These are phyloP conservation scores for Pungitius pungitius DNA, from an alignment of 2,113 vertebrate genomes.

Conservation along the genomic window DNA sequence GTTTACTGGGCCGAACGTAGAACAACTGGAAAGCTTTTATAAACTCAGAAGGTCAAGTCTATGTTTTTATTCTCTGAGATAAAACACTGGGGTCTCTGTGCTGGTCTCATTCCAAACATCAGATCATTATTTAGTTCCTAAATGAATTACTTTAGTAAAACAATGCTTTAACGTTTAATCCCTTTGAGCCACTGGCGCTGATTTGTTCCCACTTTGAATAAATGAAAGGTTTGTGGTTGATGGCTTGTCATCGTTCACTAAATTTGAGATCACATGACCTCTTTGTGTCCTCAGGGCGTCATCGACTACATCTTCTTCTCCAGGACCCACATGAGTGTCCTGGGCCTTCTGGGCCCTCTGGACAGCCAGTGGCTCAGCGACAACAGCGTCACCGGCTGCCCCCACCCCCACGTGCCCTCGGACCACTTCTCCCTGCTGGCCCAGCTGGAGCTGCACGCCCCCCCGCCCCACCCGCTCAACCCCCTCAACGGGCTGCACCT, in stretches of 20 bases:
- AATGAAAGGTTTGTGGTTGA: too few species aligned
- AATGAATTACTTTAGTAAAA: too few species aligned
- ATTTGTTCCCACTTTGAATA: too few species aligned
- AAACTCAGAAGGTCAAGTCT: neutral
- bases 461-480: slow-evolving; percentile 79
- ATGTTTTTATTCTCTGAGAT: too few species aligned
- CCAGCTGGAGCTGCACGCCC: slow-evolving; percentile 93
- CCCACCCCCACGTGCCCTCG: slow-evolving; percentile 98
- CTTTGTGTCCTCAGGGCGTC: slow-evolving; percentile 85
- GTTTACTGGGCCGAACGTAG: neutral
- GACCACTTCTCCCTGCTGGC: slow-evolving; percentile 99
- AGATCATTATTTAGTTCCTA: too few species aligned
- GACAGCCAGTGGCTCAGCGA: slow-evolving; percentile 96
- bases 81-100: too few species aligned
- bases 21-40: neutral
- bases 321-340: slow-evolving; percentile 95
- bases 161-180: too few species aligned
- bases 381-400: slow-evolving; percentile 99
- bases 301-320: slow-evolving; percentile 99
- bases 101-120: too few species aligned
- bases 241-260: too few species aligned
- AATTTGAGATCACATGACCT: neutral
- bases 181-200: too few species aligned
- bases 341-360: slow-evolving; percentile 95
- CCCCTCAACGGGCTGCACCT: slow-evolving; percentile 94